Conservation (phyloP, 2,797 vertebrate species). For the Enteromius afrohamiltoni region DNA sequence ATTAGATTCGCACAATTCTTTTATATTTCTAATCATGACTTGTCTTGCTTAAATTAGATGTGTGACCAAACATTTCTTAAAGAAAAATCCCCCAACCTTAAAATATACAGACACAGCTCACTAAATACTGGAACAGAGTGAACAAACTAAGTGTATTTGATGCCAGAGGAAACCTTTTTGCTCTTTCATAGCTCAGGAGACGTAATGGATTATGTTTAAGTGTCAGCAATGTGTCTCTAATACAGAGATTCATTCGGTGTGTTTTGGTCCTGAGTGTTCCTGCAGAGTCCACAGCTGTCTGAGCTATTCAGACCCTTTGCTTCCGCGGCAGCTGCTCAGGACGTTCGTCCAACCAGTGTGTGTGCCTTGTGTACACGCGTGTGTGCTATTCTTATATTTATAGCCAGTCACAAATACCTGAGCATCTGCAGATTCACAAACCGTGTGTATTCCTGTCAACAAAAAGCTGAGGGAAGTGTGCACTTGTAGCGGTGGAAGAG, state of each 20-base stretch:
- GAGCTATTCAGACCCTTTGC: conserved; percentile 66
- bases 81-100: too few species aligned
- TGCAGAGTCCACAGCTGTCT: conserved; percentile 76
- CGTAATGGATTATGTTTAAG: not conserved
- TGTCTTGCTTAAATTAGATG: not conserved
- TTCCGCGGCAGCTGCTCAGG: conserved; percentile 72
- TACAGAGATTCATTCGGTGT: not conserved
- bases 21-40: not conserved
- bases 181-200: not conserved
- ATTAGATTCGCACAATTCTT: not conserved
- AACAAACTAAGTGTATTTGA: not conserved
- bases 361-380: conserved; percentile 28
- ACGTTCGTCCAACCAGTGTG: conserved; percentile 35
- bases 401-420: conserved; percentile 28
- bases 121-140: not conserved
- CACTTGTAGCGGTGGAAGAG: not conserved
- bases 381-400: conserved; percentile 40
- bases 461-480: conserved; percentile 47
- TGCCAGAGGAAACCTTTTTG: not conserved
- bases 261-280: conserved; percentile 10
- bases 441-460: conserved; percentile 56
- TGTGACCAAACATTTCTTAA: not conserved
- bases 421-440: conserved; percentile 35
- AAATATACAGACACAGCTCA: not conserved
- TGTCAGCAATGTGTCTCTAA: not conserved